Base-by-base conservation (phyloP, 2,113 vertebrate genomes). In the Taxidea taxus region DNA sequence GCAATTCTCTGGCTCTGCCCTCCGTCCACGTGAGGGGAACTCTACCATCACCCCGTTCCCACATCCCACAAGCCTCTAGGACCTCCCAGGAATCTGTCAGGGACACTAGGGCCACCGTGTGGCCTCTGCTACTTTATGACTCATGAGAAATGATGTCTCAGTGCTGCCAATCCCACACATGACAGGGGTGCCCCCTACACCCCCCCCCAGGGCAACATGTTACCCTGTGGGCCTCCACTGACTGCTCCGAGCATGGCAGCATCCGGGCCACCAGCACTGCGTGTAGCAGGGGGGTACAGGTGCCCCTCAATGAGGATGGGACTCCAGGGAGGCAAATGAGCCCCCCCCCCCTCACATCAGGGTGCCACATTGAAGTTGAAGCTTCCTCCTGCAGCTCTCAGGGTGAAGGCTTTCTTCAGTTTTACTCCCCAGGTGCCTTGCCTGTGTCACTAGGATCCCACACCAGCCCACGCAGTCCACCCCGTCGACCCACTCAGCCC, bases 331-430 rank as follows among this genome's bases (percentile, higher is more conserved):
- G 34, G 20, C 88, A 42, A 20, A 7, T 1, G 34, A 86, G 11
- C 31, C 5, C 70, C 0, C 11, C 21, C 12, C 1, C 44, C 37
- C 0, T 7, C 15, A 6, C 3, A 2, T 37, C 29, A 8, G 13
- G 5, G 25, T 14, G 0, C 47, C 51, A 25, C 31, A 39, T 3
- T 4, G 44, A 58, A 44, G 42, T 14, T 31, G 44, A 15, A 0
- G 15, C 29, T 49, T 18, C 39, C 39, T 58, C 49, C 44, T 39
- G 60, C 34, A 66, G 47, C 29, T 15, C 15, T 51, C 12, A 39
- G 12, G 39, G 16, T 31, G 39, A 72, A 2, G 1, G 14, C 6
- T 56, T 81, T 44, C 34, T 42, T 85, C 72, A n/a, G 78, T 4
- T 21, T 58, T 18, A 39, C 31, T 82, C 39, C 16, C 13, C 21